These are phyloP conservation scores for Caenorhabditis inopinata DNA, from an alignment of 1,140 invertebrate species.

Conservation along the genomic window DNA sequence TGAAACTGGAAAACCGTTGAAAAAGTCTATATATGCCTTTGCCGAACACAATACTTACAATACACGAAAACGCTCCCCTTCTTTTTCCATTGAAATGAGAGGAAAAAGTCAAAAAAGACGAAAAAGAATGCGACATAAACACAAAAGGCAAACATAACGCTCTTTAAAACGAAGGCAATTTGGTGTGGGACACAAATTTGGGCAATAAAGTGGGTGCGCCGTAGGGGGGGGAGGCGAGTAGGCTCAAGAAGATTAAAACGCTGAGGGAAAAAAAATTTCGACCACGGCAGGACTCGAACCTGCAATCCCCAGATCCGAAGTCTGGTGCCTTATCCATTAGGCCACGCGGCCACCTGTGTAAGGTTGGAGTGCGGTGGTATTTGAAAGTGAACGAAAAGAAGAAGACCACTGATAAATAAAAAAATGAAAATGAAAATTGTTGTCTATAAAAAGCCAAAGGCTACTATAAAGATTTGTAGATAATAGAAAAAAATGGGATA, in stretches of 20 bases:
- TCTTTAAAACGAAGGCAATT: constrained; percentile 8
- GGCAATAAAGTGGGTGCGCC: neutral
- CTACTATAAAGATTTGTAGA: neutral
- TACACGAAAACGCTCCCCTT: neutral
- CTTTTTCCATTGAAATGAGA: too few species aligned
- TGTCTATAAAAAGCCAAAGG: neutral
- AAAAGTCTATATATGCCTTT: neutral
- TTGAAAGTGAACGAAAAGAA: neutral
- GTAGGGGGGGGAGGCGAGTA: neutral
- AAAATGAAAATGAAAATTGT: neutral
- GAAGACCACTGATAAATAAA: neutral
- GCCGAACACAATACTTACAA: constrained; percentile 20
- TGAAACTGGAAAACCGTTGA: neutral
- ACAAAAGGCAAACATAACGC: neutral
- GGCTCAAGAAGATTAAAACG: neutral
- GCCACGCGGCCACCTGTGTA: neutral
- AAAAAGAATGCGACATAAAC: neutral
- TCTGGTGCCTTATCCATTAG: constrained; percentile 19
- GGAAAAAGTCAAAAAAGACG: neutral
- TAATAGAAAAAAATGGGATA: neutral
- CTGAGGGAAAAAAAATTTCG: neutral
- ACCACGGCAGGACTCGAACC: constrained; percentile 4
- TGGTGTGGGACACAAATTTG: neutral
- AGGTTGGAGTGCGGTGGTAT: neutral
- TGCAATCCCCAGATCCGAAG: constrained; percentile 14